Conservation (phyloP, 2,797 vertebrate genomes). For the Gymnopithys bicolor region DNA sequence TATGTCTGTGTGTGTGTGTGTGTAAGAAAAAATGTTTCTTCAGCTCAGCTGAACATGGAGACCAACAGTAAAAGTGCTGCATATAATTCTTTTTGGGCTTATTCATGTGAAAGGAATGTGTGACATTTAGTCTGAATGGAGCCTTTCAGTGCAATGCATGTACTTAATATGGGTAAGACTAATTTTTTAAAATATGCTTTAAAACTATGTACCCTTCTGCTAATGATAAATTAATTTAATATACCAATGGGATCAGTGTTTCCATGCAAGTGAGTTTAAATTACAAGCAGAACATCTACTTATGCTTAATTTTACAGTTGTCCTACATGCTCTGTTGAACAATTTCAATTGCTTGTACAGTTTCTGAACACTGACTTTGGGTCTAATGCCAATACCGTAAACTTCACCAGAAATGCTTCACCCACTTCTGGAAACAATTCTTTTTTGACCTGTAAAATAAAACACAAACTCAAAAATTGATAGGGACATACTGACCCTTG, state of each 20-base stretch:
- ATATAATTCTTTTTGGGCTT: conserved; percentile 25
- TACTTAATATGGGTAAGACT: conserved; percentile 6
- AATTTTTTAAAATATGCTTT: background rate
- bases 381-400: background rate
- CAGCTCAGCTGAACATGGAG: background rate
- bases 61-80: background rate
- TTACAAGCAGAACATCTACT: background rate
- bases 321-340: background rate
- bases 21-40: conserved; percentile 7
- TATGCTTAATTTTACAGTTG: background rate
- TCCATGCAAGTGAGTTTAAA: background rate
- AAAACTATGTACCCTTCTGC: background rate
- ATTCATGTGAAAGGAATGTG: conserved; percentile 74
- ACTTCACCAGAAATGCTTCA: background rate
- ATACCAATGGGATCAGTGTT: background rate
- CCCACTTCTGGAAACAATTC: background rate
- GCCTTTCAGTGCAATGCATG: conserved; percentile 61
- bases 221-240: background rate
- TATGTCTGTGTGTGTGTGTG: background rate
- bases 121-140: conserved; percentile 76
- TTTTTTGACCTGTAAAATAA: background rate
- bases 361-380: background rate
- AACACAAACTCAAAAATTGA: background rate
- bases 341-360: background rate
- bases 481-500: background rate